These are phyloP conservation scores for Temnothorax nylanderi DNA, from an alignment of 1,140 invertebrate species.

Conservation along the genomic window DNA sequence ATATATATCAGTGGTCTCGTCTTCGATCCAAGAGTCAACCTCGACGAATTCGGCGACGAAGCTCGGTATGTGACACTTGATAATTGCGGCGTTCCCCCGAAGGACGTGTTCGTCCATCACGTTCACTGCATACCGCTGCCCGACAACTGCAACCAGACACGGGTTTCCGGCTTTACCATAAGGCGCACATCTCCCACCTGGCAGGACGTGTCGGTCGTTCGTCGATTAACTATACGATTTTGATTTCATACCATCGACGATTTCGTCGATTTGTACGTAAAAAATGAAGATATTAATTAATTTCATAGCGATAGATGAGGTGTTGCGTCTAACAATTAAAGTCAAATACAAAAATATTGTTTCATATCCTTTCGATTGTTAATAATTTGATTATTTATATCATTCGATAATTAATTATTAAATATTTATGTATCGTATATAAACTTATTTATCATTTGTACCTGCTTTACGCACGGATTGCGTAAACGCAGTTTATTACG, in stretches of 20 bases:
- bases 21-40: slow-evolving; percentile 94
- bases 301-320: background rate
- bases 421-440: background rate
- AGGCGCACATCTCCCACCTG: slow-evolving; percentile 66
- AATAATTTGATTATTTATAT: background rate
- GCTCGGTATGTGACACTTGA: slow-evolving; percentile 97
- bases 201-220: slow-evolving; percentile 42
- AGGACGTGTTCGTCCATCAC: slow-evolving; percentile 96
- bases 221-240: slow-evolving; percentile 38
- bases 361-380: background rate
- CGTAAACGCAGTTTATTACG: slow-evolving; percentile 19
- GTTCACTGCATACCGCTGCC: slow-evolving; percentile 95
- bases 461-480: background rate
- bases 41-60: slow-evolving; percentile 95
- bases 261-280: background rate
- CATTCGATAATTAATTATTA: background rate
- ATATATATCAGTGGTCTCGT: slow-evolving; percentile 90
- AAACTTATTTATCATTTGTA: background rate
- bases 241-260: background rate
- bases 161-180: slow-evolving; percentile 76
- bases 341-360: background rate
- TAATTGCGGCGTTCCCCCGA: slow-evolving; percentile 94
- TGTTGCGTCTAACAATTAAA: too few species aligned
- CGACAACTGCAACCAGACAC: slow-evolving; percentile 92
- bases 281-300: background rate